A percentile compares a stretch with the other conserved stretches of the same genome.
These are phyloP conservation scores for Pachycephala philippinensis DNA, from an alignment of 2,113 vertebrate species.

Conservation along the genomic window DNA sequence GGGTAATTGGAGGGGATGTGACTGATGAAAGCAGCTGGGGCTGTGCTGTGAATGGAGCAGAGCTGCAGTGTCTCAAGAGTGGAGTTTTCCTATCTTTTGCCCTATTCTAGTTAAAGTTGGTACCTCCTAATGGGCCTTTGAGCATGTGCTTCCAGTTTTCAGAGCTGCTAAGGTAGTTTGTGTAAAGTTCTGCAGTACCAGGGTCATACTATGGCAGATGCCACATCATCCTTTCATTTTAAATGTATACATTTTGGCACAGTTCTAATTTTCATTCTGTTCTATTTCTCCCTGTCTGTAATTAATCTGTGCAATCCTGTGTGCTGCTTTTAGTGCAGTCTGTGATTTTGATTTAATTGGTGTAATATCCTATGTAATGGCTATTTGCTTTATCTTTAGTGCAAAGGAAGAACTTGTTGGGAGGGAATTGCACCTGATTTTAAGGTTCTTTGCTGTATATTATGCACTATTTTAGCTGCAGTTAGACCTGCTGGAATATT, in stretches of 20 bases:
- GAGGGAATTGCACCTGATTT: background rate
- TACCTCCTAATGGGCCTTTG: background rate
- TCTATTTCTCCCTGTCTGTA: background rate
- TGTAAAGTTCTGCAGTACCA: background rate
- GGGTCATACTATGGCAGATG: rapidly evolving
- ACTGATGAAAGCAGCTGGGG: background rate
- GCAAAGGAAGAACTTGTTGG: background rate
- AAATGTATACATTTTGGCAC: background rate
- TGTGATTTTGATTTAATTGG: background rate
- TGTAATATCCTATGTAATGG: background rate
- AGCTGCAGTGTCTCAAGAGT: background rate
- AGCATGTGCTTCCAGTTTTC: background rate
- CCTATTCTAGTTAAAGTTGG: background rate
- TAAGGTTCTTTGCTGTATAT: background rate
- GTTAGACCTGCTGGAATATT: background rate
- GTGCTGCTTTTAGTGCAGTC: background rate
- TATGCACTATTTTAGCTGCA: background rate
- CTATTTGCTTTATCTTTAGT: background rate
- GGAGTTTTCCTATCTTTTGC: background rate
- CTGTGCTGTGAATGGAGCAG: background rate
- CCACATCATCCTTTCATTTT: background rate
- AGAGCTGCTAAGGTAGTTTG: background rate
- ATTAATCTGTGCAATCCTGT: background rate
- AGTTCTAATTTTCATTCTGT: background rate
- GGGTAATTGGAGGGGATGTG: background rate